Percentiles rank a stretch among this genome's conserved stretches.
phyloP scores from a whole-genome alignment of 2,797 vertebrate genomes.

The Sebastes trivittatus region DNA sequence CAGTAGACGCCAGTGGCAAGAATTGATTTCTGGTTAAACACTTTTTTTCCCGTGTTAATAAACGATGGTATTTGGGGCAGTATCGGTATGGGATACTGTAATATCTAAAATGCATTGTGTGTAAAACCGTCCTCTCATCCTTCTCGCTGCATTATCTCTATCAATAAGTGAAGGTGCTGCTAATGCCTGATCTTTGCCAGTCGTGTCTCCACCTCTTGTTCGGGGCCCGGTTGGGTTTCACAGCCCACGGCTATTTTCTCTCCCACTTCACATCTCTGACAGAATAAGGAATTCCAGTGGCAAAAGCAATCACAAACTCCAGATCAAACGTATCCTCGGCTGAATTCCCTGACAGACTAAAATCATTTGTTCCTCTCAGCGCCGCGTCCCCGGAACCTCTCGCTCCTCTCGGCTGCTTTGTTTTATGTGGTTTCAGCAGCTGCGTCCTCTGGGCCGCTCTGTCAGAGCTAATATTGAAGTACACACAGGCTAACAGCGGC shows the following conservation, averaged over 20 bases:
- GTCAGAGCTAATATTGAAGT: conserved; percentile 81
- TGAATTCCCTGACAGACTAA: conserved; percentile 83
- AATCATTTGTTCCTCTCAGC: conserved; percentile 80
- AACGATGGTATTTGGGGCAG: accelerated
- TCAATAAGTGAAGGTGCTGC: no score
- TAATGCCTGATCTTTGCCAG: no score
- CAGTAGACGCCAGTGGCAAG: no score
- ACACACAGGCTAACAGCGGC: conserved; percentile 67
- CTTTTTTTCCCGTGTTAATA: no score
- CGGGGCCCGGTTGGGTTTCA: conserved; percentile 49
- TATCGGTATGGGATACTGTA: no score
- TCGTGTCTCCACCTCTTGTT: conserved; percentile 55
- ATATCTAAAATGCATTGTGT: no score
- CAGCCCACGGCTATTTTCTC: conserved; percentile 76
- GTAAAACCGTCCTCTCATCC: no score
- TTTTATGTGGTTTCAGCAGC: conserved; percentile 80
- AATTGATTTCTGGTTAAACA: no score
- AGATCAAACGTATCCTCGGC: conserved; percentile 83
- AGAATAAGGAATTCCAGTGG: conserved; percentile 79
- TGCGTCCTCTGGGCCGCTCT: conserved; percentile 75
- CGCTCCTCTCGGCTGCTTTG: conserved; percentile 61
- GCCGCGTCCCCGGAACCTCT: conserved; percentile 59
- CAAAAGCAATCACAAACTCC: conserved; percentile 75
- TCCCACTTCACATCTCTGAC: conserved; percentile 73
- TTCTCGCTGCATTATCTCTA: no score